Base-by-base conservation (phyloP, 2,797 vertebrate species). In the Pseudomugil gertrudae region DNA sequence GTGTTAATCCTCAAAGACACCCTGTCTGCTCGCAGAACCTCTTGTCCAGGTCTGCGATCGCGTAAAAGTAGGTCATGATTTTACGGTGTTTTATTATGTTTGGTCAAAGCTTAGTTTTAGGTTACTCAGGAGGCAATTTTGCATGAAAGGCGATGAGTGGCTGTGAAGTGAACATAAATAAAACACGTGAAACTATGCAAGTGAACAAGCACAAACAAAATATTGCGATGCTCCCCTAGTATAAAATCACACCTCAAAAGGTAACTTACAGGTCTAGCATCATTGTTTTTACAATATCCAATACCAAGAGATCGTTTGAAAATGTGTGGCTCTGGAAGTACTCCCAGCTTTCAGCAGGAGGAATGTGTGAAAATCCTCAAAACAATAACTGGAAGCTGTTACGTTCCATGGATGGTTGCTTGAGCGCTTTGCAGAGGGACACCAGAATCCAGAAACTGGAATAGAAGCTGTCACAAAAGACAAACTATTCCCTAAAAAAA, bases 31-130 rank as follows among this genome's bases (percentile, higher is more conserved):
- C 74, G 68, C 21, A 14, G 52, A 65, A 61, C 27, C 11, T 64
- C 69, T 73, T 30, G 52, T 79, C 59, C 76, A 53, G 6, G 57
- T 9, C 74, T 62, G 50, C 1, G 4, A 55, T 62, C 11, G 17
- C 1, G 8, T 52, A 69, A 81, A 92, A 88, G 66, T 86, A 90
- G 90, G 89, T 91, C 89, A 82, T 69, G 64, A 81, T 91, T 89
- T 86, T 83, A 68, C 83, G 76, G 69, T 59, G 36, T 81, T 86
- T 86, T 81, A 85, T 90, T 76, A 69, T 73, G 81, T 89, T 92
- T 89, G 68, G 72, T 77, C 74, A 74, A 69, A 76, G 71, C 60
- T 70, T 56, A 66, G 71, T 71, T 63, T 81, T 67, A 50, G 51
- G 63, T 88, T 84, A 74, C 75, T 4, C 50, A n/a, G 29, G 56